Evolutionary conservation across 2,888 invertebrate species (phyloP).

Genomic region (Eudemis profundana): DNA sequence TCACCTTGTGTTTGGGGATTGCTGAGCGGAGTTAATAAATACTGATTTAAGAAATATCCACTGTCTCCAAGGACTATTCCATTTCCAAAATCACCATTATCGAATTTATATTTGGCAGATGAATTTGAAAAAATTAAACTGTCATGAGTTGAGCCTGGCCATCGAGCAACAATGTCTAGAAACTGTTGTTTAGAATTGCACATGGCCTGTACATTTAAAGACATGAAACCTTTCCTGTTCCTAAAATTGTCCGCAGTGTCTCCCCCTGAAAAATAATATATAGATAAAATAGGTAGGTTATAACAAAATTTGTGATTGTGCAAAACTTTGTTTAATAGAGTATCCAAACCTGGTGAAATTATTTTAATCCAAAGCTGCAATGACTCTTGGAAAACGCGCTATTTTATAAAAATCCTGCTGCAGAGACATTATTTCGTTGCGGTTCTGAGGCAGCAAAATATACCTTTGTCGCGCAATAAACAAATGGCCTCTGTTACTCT

Average conservation of each 20-base stretch:
- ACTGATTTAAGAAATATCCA: slow-evolving; percentile 43
- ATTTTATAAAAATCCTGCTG: too few relatives aligned
- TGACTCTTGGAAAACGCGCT: too few relatives aligned
- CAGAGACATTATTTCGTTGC: too few relatives aligned
- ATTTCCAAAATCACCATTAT: slow-evolving; percentile 19
- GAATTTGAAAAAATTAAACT: slow-evolving; percentile 37
- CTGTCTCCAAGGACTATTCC: slow-evolving; percentile 42
- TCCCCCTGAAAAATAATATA: too few relatives aligned
- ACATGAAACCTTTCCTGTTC: too few relatives aligned
- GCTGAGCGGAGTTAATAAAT: slow-evolving; percentile 43
- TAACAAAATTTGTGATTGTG: neutral
- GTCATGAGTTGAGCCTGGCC: slow-evolving; percentile 17
- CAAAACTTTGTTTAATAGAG: too few relatives aligned
- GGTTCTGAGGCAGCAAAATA: too few relatives aligned
- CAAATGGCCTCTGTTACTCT: neutral
- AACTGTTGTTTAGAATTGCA: neutral
- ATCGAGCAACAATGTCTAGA: slow-evolving; percentile 33
- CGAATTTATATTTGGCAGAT: slow-evolving; percentile 31
- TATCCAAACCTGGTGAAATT: too few relatives aligned
- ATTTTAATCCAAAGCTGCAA: too few relatives aligned
- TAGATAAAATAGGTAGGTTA: neutral
- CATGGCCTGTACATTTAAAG: too few relatives aligned
- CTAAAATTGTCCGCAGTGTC: too few relatives aligned
- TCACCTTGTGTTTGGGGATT: slow-evolving; percentile 6
- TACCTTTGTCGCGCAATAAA: neutral